phyloP scores from a whole-genome alignment of 2,113 vertebrate species.

The Illadopsis cleaveri region DNA sequence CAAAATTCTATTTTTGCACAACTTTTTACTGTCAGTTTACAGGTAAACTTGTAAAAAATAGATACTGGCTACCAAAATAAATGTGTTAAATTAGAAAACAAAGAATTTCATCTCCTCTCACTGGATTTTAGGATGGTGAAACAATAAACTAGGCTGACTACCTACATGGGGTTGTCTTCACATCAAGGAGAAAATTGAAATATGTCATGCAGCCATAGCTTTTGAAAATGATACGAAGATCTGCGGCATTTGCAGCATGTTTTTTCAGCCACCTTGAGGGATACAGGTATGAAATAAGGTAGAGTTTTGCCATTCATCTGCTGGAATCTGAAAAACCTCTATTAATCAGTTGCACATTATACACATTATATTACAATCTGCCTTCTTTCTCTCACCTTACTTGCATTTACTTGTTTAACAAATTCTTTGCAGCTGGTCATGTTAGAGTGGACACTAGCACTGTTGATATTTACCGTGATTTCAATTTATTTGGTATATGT shows the following conservation, averaged over 20 bases:
- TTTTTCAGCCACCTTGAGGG: not conserved
- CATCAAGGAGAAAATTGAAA: not conserved
- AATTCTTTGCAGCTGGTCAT: not conserved
- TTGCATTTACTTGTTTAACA: not conserved
- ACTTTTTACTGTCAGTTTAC: not conserved
- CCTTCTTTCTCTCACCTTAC: not conserved
- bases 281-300: not conserved
- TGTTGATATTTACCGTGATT: not conserved
- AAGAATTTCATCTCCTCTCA: not conserved
- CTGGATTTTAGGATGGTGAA: not conserved
- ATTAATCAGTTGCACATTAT: not conserved
- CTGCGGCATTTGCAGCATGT: not conserved
- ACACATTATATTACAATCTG: not conserved
- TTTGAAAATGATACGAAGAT: fast-evolving
- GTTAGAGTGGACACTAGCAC: not conserved
- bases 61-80: not conserved
- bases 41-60: not conserved
- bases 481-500: not conserved
- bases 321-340: not conserved
- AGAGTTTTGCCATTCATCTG: not conserved
- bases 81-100: not conserved
- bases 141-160: not conserved
- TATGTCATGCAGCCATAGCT: not conserved
- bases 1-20: not conserved
- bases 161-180: not conserved